A percentile compares a stretch with the other conserved stretches of the same genome.
phyloP scores from a whole-genome alignment of 92 coral and sea anemone species.

The Porites divaricata region DNA sequence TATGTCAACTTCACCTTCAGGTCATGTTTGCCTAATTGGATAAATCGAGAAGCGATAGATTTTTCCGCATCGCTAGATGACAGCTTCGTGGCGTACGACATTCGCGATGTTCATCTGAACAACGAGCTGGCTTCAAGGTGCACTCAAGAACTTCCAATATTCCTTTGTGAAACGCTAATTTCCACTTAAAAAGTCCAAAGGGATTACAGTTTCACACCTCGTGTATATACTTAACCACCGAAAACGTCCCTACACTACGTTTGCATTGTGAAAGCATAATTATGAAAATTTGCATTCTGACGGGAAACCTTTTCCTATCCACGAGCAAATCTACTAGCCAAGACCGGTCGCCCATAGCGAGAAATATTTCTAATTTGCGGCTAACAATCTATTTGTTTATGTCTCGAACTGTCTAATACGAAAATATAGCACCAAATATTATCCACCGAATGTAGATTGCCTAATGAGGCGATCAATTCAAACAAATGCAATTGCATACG shows the following conservation, averaged over 20 bases:
- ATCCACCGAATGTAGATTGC: background rate
- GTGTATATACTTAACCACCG: constrained; percentile 17
- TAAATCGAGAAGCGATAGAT: constrained; percentile 5
- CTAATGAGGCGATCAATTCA: background rate
- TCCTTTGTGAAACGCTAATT: constrained; percentile 3
- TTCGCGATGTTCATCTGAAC: background rate
- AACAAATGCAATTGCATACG: constrained; percentile 19
- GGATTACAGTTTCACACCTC: constrained; percentile 40
- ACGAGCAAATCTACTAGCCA: background rate
- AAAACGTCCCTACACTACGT: background rate
- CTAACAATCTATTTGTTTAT: background rate
- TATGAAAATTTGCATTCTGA: constrained; percentile 30
- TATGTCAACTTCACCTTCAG: constrained; percentile 33
- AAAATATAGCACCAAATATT: background rate
- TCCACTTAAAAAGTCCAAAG: constrained; percentile 26
- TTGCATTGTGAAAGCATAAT: background rate
- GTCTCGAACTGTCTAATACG: background rate
- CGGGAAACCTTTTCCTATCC: constrained; percentile 7
- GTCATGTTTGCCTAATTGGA: constrained; percentile 30
- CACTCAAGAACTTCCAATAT: constrained; percentile 29
- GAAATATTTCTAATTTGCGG: background rate
- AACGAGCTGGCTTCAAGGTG: constrained; percentile 4
- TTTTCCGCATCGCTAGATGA: background rate
- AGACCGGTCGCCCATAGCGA: background rate
- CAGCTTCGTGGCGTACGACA: background rate